Evolutionary conservation across 2,113 vertebrate genomes (phyloP), one percentile per base, ranked within the genome.

Genomic region (Callospermophilus lateralis): DNA sequence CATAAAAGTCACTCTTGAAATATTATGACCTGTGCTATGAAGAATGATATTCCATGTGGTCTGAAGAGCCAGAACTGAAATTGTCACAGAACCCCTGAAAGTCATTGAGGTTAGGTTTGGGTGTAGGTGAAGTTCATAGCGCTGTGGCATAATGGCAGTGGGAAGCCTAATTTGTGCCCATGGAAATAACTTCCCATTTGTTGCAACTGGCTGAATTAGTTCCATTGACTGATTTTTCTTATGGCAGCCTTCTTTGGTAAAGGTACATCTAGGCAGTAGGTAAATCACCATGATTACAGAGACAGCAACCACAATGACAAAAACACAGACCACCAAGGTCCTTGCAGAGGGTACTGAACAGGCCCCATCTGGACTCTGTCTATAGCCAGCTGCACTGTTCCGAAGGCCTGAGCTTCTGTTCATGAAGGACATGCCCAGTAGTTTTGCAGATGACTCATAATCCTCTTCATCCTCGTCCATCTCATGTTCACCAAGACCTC

Each of bases 401-500:
- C 99, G 99, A 48, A 99, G 98, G 96, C 98, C 98, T 2, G 99
- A 98, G 97, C 99, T 99, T 90, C 99, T 99, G 98, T 99, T 99
- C 99, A 99, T 99, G 97, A 99, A 99, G 12, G 99, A 99, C 99
- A 99, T 99, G 95, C 99, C 99, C 89, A 99, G 97, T 8, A 99
- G 98, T 96, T 99, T 99, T 42, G 99, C 99, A 34, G 99, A 99
- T 39, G 99, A 99, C 96, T 99, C 99, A 15, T 98, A 99, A 97
- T 99, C 99, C 30, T 99, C 99, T 97, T 99, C 99, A 0, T 99
- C 99, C 19, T 99, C 99, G 0, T 99, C 99, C 98, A 99, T 97
- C 83, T 99, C 99, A 20, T 99, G 99, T 94, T 99, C 99, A 51
- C 99, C 99, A 81, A 99, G 99, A 42, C 99, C 99, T 90, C 99